A percentile compares a stretch with the other conserved stretches of the same genome.
Conservation (phyloP, 2,888 invertebrate species). For the Ophraella communa region DNA sequence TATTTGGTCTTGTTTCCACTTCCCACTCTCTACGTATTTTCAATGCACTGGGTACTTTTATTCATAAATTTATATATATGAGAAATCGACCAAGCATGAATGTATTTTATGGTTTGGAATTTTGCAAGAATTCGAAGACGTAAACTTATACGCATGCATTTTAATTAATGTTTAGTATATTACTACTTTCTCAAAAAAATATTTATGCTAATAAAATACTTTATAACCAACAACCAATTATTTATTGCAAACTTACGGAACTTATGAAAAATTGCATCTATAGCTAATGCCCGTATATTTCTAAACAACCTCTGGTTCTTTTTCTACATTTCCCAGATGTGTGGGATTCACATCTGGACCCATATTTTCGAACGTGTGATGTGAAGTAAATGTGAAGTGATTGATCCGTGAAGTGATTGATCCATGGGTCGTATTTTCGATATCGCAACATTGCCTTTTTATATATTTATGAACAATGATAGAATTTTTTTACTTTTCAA, state of each 20-base stretch:
- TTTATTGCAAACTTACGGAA: background rate
- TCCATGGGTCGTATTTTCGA: no score
- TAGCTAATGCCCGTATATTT: background rate
- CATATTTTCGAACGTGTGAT: no score
- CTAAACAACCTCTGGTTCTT: no score
- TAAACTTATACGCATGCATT: constrained; percentile 4
- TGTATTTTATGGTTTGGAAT: background rate
- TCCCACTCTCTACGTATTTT: no score
- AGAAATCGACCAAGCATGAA: constrained; percentile 9
- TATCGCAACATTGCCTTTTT: no score
- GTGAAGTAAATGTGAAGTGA: no score
- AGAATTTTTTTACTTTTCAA: no score
- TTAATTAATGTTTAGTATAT: constrained; percentile 13
- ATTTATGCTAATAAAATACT: constrained; percentile 4
- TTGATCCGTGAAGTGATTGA: no score
- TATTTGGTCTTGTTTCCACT: no score
- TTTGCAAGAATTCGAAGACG: background rate
- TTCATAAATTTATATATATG: background rate
- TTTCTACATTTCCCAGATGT: no score
- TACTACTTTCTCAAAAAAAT: constrained; percentile 12
- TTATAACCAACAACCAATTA: constrained; percentile 7
- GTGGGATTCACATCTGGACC: no score
- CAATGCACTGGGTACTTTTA: background rate
- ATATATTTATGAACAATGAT: no score
- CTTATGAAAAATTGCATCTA: background rate